phyloP scores from a whole-genome alignment of 2,888 invertebrate genomes.

The Deilephila porcellus region DNA sequence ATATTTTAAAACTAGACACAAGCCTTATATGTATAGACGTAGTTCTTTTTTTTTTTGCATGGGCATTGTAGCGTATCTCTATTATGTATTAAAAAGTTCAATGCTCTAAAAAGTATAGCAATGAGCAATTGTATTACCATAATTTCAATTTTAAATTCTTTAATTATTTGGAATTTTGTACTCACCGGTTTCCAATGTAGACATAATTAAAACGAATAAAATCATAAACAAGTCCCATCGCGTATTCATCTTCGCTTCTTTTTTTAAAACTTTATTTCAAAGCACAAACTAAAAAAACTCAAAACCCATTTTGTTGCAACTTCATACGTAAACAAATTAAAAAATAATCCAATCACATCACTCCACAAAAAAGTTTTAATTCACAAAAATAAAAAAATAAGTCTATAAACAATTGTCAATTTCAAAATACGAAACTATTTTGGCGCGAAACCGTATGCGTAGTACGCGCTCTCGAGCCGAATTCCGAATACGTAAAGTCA shows the following conservation, averaged over 20 bases:
- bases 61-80: neutral
- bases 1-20: neutral
- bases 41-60: neutral
- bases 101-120: conserved; percentile 16
- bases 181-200: conserved; percentile 66
- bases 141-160: neutral
- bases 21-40: neutral
- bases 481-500: conserved; percentile 68
- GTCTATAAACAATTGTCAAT: conserved; percentile 43
- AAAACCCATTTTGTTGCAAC: conserved; percentile 42
- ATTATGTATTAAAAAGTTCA: conserved; percentile 18
- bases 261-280: conserved; percentile 53
- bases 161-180: conserved; percentile 34
- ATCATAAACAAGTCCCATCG: conserved; percentile 63
- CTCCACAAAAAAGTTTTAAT: conserved; percentile 28
- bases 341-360: conserved; percentile 18
- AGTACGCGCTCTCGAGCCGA: conserved; percentile 59
- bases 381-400: conserved; percentile 31
- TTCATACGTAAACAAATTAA: conserved; percentile 33
- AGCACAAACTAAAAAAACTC: conserved; percentile 39
- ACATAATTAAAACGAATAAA: conserved; percentile 61
- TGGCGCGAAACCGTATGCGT: conserved; percentile 65
- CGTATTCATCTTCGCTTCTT: conserved; percentile 65
- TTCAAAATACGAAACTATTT: conserved; percentile 46
- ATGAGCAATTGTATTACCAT: conserved; percentile 15